A percentile compares a stretch with the other conserved stretches of the same genome.
These are phyloP conservation scores for Odontesthes bonariensis DNA, from an alignment of 2,113 vertebrate genomes.

Conservation along the genomic window DNA sequence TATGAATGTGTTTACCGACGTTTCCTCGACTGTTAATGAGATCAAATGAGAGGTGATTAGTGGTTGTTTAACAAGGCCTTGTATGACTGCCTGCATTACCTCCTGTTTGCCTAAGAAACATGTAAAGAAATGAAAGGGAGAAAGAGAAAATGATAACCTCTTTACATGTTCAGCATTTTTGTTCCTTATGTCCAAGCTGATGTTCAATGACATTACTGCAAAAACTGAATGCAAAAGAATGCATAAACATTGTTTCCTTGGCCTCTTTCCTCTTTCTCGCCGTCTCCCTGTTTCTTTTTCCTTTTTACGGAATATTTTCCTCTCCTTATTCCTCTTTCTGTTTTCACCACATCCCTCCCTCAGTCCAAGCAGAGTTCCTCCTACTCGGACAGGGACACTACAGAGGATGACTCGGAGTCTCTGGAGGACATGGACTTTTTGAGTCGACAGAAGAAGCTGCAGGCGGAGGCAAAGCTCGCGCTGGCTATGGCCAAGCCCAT, in stretches of 20 bases:
- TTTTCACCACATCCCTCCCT: neutral
- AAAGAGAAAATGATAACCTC: slow-evolving; percentile 31
- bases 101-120: slow-evolving; percentile 36
- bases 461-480: slow-evolving; percentile 97
- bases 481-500: slow-evolving; percentile 99
- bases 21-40: slow-evolving; percentile 58
- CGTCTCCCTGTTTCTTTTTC: neutral
- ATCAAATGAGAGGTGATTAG: slow-evolving; percentile 54
- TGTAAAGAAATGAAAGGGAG: slow-evolving; percentile 25
- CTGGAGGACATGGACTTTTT: slow-evolving; percentile 99
- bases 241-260: neutral
- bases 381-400: slow-evolving; percentile 97
- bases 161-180: slow-evolving; percentile 20
- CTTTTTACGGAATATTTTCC: neutral
- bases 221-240: slow-evolving; percentile 3
- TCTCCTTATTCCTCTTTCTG: neutral
- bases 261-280: neutral
- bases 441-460: slow-evolving; percentile 96
- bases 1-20: slow-evolving; percentile 17
- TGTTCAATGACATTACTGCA: neutral
- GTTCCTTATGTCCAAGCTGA: slow-evolving; percentile 4
- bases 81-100: slow-evolving; percentile 53
- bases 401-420: slow-evolving; percentile 96
- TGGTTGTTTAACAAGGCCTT: slow-evolving; percentile 28
- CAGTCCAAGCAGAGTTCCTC: slow-evolving; percentile 99